These are phyloP conservation scores for Bergia sp. DNA, from an alignment of 92 coral and sea anemone genomes.

Conservation along the genomic window DNA sequence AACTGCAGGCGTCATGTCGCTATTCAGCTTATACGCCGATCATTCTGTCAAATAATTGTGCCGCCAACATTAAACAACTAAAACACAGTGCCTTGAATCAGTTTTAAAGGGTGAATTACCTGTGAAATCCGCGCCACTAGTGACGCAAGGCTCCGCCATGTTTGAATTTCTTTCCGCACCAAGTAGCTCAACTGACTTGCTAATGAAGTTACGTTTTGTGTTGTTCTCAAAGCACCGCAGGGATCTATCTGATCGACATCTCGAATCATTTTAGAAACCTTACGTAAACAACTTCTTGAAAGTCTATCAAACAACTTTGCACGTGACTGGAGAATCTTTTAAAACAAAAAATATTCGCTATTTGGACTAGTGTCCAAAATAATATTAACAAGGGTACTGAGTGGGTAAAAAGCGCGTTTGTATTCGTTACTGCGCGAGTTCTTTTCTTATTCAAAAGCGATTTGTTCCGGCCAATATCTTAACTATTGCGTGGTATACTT, in stretches of 20 bases:
- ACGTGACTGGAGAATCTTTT: neutral
- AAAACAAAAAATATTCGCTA: neutral
- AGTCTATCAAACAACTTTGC: neutral
- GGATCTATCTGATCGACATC: conserved; percentile 22
- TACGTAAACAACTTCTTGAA: conserved; percentile 22
- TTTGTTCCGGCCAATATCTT: neutral
- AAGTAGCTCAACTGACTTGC: conserved; percentile 30
- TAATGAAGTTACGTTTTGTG: conserved; percentile 40
- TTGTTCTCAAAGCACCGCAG: conserved; percentile 18
- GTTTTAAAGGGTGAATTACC: neutral
- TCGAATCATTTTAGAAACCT: conserved; percentile 9
- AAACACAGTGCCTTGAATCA: too few relatives aligned
- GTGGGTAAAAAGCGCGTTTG: neutral
- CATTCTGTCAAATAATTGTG: neutral
- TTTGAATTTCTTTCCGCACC: conserved; percentile 27
- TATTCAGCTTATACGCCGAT: neutral
- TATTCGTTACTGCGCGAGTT: neutral
- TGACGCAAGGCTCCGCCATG: conserved; percentile 31
- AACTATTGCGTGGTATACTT: neutral
- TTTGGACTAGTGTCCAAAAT: neutral
- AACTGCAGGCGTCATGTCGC: neutral
- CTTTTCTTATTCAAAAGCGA: neutral
- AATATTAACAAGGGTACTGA: neutral
- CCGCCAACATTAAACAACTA: neutral
- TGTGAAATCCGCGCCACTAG: neutral